These are phyloP conservation scores for Cyclopterus lumpus DNA, from an alignment of 2,797 vertebrate species.

Conservation along the genomic window DNA sequence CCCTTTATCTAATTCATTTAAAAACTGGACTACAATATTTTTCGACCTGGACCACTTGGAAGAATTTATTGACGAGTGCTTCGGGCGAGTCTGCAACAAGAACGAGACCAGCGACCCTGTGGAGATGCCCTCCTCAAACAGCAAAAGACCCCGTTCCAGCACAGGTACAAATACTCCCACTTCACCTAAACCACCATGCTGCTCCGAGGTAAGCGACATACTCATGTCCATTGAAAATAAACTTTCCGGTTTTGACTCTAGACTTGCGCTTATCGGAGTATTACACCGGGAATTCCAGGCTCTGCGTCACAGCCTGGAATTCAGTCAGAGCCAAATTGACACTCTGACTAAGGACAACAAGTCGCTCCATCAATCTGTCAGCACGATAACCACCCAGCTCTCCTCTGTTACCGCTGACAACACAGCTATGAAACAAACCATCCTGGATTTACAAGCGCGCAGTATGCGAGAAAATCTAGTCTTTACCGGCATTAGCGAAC, in stretches of 20 bases:
- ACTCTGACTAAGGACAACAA: background rate
- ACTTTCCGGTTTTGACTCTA: background rate
- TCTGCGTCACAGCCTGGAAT: background rate
- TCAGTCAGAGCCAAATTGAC: background rate
- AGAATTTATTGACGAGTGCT: background rate
- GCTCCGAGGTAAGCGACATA: background rate
- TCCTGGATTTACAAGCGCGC: background rate
- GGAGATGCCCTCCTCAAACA: background rate
- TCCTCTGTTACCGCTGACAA: background rate
- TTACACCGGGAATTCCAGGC: background rate
- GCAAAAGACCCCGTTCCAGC: conserved; percentile 3
- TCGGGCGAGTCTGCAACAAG: background rate
- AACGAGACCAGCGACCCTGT: background rate
- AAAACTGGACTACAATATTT: background rate
- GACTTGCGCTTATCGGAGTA: background rate
- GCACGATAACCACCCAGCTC: background rate
- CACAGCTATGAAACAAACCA: background rate
- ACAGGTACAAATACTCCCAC: background rate
- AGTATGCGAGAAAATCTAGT: background rate
- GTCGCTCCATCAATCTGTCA: background rate
- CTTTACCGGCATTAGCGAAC: background rate
- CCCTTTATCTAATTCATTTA: too few species aligned
- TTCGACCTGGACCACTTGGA: background rate
- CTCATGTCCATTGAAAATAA: background rate
- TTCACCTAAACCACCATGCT: background rate